Conservation (phyloP, 2,113 vertebrate genomes). For the Tor tambroides region DNA sequence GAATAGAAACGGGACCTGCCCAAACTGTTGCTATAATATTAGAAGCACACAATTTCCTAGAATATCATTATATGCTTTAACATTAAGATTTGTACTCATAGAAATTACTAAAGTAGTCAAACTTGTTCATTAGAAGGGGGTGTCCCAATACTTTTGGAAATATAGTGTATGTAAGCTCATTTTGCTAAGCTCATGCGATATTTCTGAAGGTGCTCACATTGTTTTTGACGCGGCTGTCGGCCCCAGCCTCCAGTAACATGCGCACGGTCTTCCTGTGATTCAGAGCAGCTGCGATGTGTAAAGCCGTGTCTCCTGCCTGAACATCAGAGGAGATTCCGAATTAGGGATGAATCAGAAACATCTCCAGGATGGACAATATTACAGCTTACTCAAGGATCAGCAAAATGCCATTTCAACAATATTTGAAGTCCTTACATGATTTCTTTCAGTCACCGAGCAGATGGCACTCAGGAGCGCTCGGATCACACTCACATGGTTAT, state of each 20-base stretch:
- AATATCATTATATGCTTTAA: no score
- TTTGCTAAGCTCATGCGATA: conserved; percentile 5
- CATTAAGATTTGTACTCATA: no score
- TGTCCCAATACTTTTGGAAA: no score
- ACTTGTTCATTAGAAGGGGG: no score
- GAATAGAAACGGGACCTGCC: no score
- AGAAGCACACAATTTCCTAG: no score
- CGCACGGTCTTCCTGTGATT: conserved; percentile 95
- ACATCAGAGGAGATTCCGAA: not conserved
- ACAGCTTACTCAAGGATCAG: not conserved
- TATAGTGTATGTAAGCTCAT: no score
- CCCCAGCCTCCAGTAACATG: conserved; percentile 90
- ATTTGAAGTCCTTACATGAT: conserved; percentile 77
- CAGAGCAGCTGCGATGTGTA: conserved; percentile 90
- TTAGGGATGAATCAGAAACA: not conserved
- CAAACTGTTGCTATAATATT: no score
- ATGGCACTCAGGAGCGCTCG: conserved; percentile 92
- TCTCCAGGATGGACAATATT: not conserved
- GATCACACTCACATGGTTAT: conserved; percentile 92
- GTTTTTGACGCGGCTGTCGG: conserved; percentile 84
- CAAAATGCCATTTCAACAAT: not conserved
- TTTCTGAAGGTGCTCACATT: conserved; percentile 77
- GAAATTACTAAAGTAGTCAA: no score
- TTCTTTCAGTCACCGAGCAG: conserved; percentile 94
- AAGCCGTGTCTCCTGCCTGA: conserved; percentile 90